Base-by-base conservation (phyloP, 2,888 invertebrate species). In the Eupithecia subumbrata region DNA sequence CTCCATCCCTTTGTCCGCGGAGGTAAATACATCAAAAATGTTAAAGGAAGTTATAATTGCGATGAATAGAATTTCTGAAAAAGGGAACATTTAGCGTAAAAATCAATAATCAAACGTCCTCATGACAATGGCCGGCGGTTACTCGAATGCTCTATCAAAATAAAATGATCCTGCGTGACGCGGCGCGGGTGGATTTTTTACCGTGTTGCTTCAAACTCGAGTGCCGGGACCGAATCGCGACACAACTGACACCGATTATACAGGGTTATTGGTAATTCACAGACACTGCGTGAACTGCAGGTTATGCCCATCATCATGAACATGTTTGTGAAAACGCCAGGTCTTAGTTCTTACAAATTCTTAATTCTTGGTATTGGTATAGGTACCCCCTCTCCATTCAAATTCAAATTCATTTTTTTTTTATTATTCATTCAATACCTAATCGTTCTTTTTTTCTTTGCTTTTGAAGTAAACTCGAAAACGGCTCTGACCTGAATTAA, bases 41-140 rank as follows among this genome's bases (percentile, higher is more conserved):
- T 88, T 88, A 89, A 92, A 92, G 90, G 91, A 91, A 92, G 84
- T 87, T 86, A 90, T 93, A 91, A 93, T 93, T 92, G 90, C 87
- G 83, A 86, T 92, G 90, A 94, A 94, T 92, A 87, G 91, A 85
- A 84, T 80, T 90, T 90, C 88, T 83, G 83, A 87, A 90, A 93
- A 92, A 92, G 90, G 90, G 86, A 92, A 90, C 91, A 92, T 94
- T 92, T 93, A 89, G 94, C 94, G 94, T 94, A 92, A 94, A 94
- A 94, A 95, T 95, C 95, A 95, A 95, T 94, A 95, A 94, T 94
- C 91, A 90, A 91, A 91, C 88, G 91, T 88, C 86, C 83, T 83
- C 80, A 82, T 82, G 87, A 94, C 94, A 94, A 94, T 90, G 82
- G 91, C 79, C 84, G 86, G 90, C 91, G 93, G 94, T 93, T 92